Base-by-base conservation (phyloP, 2,797 vertebrate species). In the Cygnus olor region DNA sequence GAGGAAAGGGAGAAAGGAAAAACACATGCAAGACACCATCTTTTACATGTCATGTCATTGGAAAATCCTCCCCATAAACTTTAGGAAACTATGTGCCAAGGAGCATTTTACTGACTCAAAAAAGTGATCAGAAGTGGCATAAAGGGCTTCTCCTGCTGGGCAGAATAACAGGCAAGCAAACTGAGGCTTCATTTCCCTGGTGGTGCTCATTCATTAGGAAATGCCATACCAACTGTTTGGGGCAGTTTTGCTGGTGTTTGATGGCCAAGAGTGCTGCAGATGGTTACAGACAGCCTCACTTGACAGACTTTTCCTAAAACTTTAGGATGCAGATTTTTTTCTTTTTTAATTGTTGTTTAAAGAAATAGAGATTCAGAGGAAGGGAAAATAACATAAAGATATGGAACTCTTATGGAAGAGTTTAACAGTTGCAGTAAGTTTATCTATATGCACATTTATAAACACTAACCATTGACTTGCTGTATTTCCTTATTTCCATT, bases 1-100 rank as follows among this genome's bases (percentile, higher is more conserved):
- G 9, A 82, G 80, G 70, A 77, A 80, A 32, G 54, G 44, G 12
- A 88, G 90, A 86, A 89, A 89, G 84, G 49, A 90, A 96, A 97
- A 97, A 89, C 61, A 89, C 85, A 71, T 61, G 84, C 42, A 95
- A 96, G 95, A 61, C 93, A 95, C 92, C 93, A 76, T 91, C 85
- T 94, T 96, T 96, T 90, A 76, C 58, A n/a, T 92, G 93, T 94
- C 96, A 94, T 57, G 44, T 49, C 92, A 93, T 72, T 5, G 0
- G 86, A 90, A 97, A 96, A 94, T 72, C 45, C 58, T 95, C 80
- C 74, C 91, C 66, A 68, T 89, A 88, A 97, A 87, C 40, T 64
- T 92, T 42, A 96, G 92, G 79, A 83, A 95, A 85, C 92, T 83
- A 38, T 72, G 57, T 66, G 94, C 80, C 93, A 97, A 96, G 88